Base-by-base conservation (phyloP, 2,888 invertebrate species). In the Tenthredo livida region DNA sequence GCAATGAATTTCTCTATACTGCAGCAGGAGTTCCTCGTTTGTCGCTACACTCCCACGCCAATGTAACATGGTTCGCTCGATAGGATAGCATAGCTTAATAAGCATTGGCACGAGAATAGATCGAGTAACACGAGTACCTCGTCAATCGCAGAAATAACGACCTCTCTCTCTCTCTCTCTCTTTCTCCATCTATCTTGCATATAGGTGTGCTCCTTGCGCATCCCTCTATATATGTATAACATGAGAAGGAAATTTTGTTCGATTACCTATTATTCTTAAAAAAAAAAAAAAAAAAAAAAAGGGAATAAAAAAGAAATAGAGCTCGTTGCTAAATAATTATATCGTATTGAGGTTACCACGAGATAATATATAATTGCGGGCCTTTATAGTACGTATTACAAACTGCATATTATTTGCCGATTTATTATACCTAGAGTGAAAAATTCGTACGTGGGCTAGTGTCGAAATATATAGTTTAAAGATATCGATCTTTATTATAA, bases 81-180 rank as follows among this genome's bases (percentile, higher is more conserved):
- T 77, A 33, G 77, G 25, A 50, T 40, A 21, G 25, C 40, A 80
- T 61, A 61, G 58, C 80, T 61, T 80, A 80, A 80, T 58, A 80
- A 61, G 80, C 80, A 80, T 80, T 61, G 80, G 80, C 80, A 80
- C 58, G 61, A 80, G 54, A 54, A 58, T 17, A 58, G 40, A 80
- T 80, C 80, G 61, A 21, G 80, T 80, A 80, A 80, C 80, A 58
- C 80, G 80, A 80, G 80, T 80, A 58, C 80, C 80, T 80, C 80
- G 80, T 80, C 80, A 80, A 80, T 80, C 40, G 21, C 12, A 61
- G 80, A 80, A 80, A 80, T 80, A 80, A 80, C 80, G 58, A 80
- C 80, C 80, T 40, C 40, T 73, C 72, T 43, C 47, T 37, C 37
- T 37, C 37, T 37, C 37, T 37, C 0, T 37, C 37, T 37, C 7